These are phyloP conservation scores for Mystacides longicornis DNA, from an alignment of 2,888 invertebrate genomes.

Conservation along the genomic window DNA sequence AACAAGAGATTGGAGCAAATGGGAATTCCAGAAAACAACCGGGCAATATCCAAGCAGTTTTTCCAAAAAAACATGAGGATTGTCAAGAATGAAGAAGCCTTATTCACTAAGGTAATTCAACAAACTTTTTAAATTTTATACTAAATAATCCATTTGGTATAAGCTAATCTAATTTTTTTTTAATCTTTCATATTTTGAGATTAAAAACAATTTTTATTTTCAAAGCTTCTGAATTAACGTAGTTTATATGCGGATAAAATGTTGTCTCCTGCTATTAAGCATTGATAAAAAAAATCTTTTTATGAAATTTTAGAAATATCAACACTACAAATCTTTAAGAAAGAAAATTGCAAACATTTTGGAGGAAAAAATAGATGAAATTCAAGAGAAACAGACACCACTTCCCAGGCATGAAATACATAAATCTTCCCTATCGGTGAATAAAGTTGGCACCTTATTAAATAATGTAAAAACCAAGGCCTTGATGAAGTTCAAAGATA, in stretches of 20 bases:
- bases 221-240: too few relatives aligned
- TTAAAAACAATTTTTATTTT: too few relatives aligned
- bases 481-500: conserved; percentile 31
- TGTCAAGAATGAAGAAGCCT: conserved; percentile 50
- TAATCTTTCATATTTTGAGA: too few relatives aligned
- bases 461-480: conserved; percentile 50
- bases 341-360: conserved; percentile 43
- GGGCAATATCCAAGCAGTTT: conserved; percentile 47
- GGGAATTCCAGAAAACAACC: conserved; percentile 58
- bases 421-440: conserved; percentile 27
- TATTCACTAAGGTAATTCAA: conserved; percentile 50
- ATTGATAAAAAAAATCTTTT: too few relatives aligned
- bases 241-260: too few relatives aligned
- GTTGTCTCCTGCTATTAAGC: too few relatives aligned
- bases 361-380: conserved; percentile 35
- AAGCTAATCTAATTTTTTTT: too few relatives aligned
- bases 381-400: conserved; percentile 23
- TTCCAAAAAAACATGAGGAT: conserved; percentile 51
- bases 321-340: conserved; percentile 41
- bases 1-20: conserved; percentile 49
- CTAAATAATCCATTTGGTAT: too few relatives aligned
- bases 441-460: conserved; percentile 37
- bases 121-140: too few relatives aligned
- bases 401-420: conserved; percentile 29
- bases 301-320: conserved; percentile 46